Conservation (phyloP, 2,888 invertebrate genomes). For the Pammene fasciana region DNA sequence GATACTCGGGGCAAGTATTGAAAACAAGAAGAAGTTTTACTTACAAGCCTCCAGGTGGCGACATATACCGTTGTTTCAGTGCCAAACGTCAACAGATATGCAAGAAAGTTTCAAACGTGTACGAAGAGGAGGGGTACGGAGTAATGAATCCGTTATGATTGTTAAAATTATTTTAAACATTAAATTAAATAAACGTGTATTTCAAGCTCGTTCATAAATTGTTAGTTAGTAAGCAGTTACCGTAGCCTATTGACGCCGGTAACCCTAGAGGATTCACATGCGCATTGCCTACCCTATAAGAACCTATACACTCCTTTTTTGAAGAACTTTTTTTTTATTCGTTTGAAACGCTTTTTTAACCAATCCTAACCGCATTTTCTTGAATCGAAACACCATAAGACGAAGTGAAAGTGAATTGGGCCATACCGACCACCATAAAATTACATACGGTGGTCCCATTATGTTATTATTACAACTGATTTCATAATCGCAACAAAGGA, state of each 20-base stretch:
- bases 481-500: constrained; percentile 38
- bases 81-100: constrained; percentile 72
- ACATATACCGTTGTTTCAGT: constrained; percentile 67
- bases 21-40: constrained; percentile 48
- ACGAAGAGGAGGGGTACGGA: not conserved
- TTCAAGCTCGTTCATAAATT: no score
- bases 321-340: no score
- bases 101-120: constrained; percentile 53
- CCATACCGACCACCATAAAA: constrained; percentile 39
- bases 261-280: no score
- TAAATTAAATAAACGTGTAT: no score
- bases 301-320: no score
- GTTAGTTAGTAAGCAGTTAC: no score
- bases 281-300: no score
- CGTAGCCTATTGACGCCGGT: no score
- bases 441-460: constrained; percentile 40
- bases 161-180: no score
- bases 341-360: constrained; percentile 5
- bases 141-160: no score
- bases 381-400: constrained; percentile 32
- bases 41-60: constrained; percentile 66
- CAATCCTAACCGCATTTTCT: constrained; percentile 29
- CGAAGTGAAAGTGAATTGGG: constrained; percentile 40
- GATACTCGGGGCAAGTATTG: constrained; percentile 58
- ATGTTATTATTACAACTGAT: constrained; percentile 40